Conservation (phyloP, 2,888 invertebrate genomes). For the Emesis russula region DNA sequence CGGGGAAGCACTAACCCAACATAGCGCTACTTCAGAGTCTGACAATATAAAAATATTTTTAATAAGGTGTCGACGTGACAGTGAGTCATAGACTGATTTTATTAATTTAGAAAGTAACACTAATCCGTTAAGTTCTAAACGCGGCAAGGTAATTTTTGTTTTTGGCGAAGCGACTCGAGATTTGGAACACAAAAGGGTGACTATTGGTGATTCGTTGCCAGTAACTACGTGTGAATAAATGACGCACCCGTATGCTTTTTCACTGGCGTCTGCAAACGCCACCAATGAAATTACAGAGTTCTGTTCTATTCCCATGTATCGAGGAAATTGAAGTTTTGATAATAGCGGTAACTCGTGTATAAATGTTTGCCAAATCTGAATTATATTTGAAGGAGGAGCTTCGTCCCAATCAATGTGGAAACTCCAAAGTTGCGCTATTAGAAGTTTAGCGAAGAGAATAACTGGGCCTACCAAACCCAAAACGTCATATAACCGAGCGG, state of each 20-base stretch:
- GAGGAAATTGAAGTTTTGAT: slow-evolving; percentile 33
- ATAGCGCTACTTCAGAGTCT: slow-evolving; percentile 58
- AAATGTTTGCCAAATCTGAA: slow-evolving; percentile 35
- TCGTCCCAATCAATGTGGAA: slow-evolving; percentile 54
- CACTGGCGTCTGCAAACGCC: slow-evolving; percentile 52
- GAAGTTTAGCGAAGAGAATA: slow-evolving; percentile 54
- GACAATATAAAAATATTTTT: slow-evolving; percentile 51
- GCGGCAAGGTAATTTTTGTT: slow-evolving; percentile 46
- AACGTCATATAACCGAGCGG: slow-evolving; percentile 55
- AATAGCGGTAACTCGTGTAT: slow-evolving; percentile 41
- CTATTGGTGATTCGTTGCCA: slow-evolving; percentile 38
- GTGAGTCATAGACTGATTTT: slow-evolving; percentile 34
- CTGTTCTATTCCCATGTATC: slow-evolving; percentile 38
- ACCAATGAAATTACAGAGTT: slow-evolving; percentile 32
- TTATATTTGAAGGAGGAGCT: slow-evolving; percentile 28
- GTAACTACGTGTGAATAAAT: slow-evolving; percentile 46
- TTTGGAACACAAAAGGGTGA: slow-evolving; percentile 54
- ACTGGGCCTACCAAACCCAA: slow-evolving; percentile 62
- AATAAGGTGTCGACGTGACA: slow-evolving; percentile 36
- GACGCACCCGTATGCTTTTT: slow-evolving; percentile 42
- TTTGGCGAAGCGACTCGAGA: slow-evolving; percentile 47
- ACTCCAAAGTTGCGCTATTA: slow-evolving; percentile 56
- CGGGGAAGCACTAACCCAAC: slow-evolving; percentile 53
- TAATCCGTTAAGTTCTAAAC: slow-evolving; percentile 49
- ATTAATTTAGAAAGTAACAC: slow-evolving; percentile 43